Evolutionary conservation across 2,113 vertebrate species (phyloP).

Genomic region (Craseonycteris thonglongyai): DNA sequence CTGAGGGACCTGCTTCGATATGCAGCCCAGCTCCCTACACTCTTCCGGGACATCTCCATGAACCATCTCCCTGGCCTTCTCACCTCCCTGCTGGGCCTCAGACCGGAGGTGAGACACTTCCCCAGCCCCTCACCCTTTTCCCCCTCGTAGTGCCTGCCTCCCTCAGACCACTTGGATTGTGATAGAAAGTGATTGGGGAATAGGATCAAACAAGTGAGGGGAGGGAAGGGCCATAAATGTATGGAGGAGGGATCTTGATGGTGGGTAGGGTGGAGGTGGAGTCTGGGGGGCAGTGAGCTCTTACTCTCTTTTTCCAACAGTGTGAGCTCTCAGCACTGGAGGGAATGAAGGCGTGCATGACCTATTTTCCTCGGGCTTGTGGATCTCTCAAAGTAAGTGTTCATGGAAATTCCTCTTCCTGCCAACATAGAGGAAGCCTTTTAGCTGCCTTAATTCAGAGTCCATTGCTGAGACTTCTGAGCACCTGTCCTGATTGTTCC

Average conservation of each 20-base stretch:
- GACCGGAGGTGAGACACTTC: slow-evolving; percentile 82
- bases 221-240: background rate
- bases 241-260: background rate
- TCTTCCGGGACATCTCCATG: slow-evolving; percentile 88
- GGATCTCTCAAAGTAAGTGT: slow-evolving; percentile 87
- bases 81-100: slow-evolving; percentile 89
- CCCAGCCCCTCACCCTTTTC: rapidly evolving
- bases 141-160: background rate
- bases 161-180: background rate
- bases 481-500: background rate
- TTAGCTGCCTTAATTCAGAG: background rate
- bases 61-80: slow-evolving; percentile 90
- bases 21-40: slow-evolving; percentile 85
- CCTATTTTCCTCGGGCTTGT: slow-evolving; percentile 88
- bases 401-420: background rate
- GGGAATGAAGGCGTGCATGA: slow-evolving; percentile 91
- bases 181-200: background rate
- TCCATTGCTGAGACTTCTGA: background rate
- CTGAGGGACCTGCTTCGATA: slow-evolving; percentile 88
- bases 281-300: background rate
- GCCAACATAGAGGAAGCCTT: background rate
- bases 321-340: slow-evolving; percentile 88
- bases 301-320: slow-evolving; percentile 64
- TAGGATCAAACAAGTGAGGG: background rate
- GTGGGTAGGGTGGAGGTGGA: background rate